Base-by-base conservation (phyloP, 2,888 invertebrate genomes). In the Lacanobia wlatinum region DNA sequence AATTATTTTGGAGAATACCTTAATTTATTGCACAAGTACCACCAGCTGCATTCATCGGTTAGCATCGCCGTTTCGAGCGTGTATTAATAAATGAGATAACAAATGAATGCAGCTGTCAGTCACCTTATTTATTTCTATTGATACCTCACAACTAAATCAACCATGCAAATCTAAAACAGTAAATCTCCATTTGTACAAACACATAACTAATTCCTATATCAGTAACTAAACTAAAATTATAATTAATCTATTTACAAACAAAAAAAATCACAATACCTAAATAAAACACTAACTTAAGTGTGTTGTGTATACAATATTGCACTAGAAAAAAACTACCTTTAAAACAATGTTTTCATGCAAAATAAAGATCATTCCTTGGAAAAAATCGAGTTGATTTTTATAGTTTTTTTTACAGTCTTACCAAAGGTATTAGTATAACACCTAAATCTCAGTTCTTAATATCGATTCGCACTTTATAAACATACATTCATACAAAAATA, bases 261-360 rank as follows among this genome's bases (percentile, higher is more conserved):
- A 66, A 78, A 66, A 78, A 68, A 69, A 34, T 69, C 9, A 59
- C 58, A 53, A 50, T 38, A 61, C 21, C 28, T 28, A 43, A 21
- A 53, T 7, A 28, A 65, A 34, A 52, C 43, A 73, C 21, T 18
- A 63, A 9, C 9, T 38, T 34, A 61, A 53, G 50, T 56, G 52
- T 43, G n/a, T 18, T 18, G 16, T 9, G 16, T 55, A 46, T 12
- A 62, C 28, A 60, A 61, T 40, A 74, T 61, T 55, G 50, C 28
- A 64, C 34, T 53, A 48, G 69, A 70, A 65, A 10, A 10, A 68
- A 65, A 8, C 59, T 73, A 66, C 43, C 59, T 46, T 10, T 40
- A 66, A 71, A 23, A 46, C 18, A 70, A 69, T 43, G 23, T 18
- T 18, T 34, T 64, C 80, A 82, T 80, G 80, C 80, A 80, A 80